Conservation (phyloP, 2,888 invertebrate species). For the Ctenicera cuprea region DNA sequence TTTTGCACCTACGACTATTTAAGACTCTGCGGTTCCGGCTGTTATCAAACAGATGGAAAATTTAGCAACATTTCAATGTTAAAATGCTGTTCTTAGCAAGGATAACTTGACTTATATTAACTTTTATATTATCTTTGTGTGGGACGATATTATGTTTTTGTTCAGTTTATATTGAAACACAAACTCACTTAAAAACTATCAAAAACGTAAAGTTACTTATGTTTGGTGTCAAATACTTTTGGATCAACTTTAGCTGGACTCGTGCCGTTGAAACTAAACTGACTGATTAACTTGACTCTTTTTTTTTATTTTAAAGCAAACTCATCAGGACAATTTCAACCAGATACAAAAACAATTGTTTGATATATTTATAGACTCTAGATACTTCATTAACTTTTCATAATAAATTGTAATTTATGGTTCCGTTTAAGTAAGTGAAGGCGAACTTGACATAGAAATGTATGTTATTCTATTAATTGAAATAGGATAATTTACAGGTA, state of each 20-base stretch:
- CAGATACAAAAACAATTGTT: no score
- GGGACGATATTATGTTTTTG: background rate
- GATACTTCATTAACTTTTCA: no score
- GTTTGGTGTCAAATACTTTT: background rate
- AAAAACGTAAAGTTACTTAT: background rate
- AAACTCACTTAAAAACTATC: background rate
- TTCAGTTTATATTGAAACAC: background rate
- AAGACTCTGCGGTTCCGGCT: background rate
- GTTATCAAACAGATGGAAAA: background rate
- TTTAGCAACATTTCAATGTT: background rate
- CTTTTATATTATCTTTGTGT: background rate
- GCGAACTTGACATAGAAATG: no score
- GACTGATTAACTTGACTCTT: background rate
- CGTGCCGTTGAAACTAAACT: background rate
- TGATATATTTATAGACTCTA: no score
- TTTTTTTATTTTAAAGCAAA: background rate
- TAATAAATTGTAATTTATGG: no score
- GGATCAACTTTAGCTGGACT: background rate
- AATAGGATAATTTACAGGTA: no score
- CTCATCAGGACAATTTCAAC: background rate
- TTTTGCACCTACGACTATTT: background rate
- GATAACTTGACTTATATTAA: background rate
- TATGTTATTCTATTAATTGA: no score
- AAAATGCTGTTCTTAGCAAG: background rate
- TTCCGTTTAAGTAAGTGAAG: no score